Evolutionary conservation across 2,797 vertebrate species (phyloP).

Genomic region (Enteromius anoplus): DNA sequence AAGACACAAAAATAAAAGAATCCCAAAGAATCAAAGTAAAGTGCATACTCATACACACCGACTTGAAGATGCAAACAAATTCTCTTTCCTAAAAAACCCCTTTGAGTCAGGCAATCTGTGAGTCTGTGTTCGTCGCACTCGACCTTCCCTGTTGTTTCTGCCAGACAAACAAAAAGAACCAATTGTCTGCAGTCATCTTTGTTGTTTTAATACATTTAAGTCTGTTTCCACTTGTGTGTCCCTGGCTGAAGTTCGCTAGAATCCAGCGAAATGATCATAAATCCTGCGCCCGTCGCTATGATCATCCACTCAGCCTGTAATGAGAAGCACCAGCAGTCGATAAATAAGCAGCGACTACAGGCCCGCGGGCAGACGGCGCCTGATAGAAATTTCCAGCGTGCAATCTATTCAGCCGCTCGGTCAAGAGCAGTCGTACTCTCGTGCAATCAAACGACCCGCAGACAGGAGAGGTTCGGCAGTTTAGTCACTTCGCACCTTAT

Average conservation of each 20-base stretch:
- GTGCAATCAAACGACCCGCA: conserved; percentile 22
- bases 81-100: background rate
- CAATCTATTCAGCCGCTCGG: conserved; percentile 64
- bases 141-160: conserved; percentile 14
- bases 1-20: conserved; percentile 3
- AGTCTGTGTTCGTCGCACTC: background rate
- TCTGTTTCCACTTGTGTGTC: conserved; percentile 30
- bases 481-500: conserved; percentile 24
- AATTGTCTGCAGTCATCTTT: background rate
- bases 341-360: conserved; percentile 69
- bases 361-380: conserved; percentile 45
- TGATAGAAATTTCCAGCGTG: conserved; percentile 65
- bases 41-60: background rate
- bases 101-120: conserved; percentile 19
- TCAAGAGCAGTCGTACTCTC: conserved; percentile 51
- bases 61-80: background rate
- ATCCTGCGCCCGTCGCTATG: conserved; percentile 65
- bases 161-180: conserved; percentile 1
- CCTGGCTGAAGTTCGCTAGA: conserved; percentile 32
- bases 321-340: conserved; percentile 72
- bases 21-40: background rate
- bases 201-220: conserved; percentile 21
- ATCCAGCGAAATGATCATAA: conserved; percentile 67
- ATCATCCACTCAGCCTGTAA: conserved; percentile 71
- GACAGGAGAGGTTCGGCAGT: background rate